Evolutionary conservation across 2,888 invertebrate genomes (phyloP).

Genomic region (Pilophorus perplexus): DNA sequence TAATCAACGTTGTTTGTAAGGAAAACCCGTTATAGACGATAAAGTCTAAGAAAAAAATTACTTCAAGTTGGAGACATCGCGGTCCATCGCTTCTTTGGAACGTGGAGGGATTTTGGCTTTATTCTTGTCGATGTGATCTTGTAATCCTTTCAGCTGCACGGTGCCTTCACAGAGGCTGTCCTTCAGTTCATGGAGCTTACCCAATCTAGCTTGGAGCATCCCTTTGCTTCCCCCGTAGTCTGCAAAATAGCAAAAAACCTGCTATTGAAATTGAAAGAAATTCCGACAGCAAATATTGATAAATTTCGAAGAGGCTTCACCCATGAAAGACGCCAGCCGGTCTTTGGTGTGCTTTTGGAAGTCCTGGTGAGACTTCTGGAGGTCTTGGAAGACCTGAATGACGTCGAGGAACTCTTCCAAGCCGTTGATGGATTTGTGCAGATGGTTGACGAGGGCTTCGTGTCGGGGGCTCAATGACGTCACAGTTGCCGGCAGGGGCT

Average conservation of each 20-base stretch:
- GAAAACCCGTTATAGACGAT: background rate
- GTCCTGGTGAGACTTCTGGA: slow-evolving; percentile 82
- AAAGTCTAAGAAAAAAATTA: slow-evolving; percentile 48
- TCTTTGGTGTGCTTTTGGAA: slow-evolving; percentile 90
- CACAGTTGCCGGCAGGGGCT: slow-evolving; percentile 60
- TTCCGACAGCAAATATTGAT: background rate
- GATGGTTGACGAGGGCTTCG: slow-evolving; percentile 65
- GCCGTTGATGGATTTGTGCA: slow-evolving; percentile 66
- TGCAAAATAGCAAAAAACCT: too few relatives aligned
- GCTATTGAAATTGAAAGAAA: too few relatives aligned
- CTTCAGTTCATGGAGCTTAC: slow-evolving; percentile 76
- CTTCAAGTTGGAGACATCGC: slow-evolving; percentile 73
- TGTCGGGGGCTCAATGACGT: slow-evolving; percentile 74
- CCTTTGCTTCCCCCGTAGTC: slow-evolving; percentile 86
- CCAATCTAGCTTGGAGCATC: slow-evolving; percentile 75
- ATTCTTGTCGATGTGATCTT: slow-evolving; percentile 69
- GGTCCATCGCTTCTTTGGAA: slow-evolving; percentile 80
- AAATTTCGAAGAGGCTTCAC: slow-evolving; percentile 46
- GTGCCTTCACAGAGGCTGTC: slow-evolving; percentile 75
- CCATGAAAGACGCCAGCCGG: slow-evolving; percentile 71
- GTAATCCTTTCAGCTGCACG: slow-evolving; percentile 71
- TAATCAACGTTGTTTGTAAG: background rate
- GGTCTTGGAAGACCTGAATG: slow-evolving; percentile 81
- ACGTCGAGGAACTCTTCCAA: slow-evolving; percentile 75
- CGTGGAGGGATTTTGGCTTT: slow-evolving; percentile 70